Conservation (phyloP, 2,797 vertebrate genomes). For the Bovichtus variegatus region DNA sequence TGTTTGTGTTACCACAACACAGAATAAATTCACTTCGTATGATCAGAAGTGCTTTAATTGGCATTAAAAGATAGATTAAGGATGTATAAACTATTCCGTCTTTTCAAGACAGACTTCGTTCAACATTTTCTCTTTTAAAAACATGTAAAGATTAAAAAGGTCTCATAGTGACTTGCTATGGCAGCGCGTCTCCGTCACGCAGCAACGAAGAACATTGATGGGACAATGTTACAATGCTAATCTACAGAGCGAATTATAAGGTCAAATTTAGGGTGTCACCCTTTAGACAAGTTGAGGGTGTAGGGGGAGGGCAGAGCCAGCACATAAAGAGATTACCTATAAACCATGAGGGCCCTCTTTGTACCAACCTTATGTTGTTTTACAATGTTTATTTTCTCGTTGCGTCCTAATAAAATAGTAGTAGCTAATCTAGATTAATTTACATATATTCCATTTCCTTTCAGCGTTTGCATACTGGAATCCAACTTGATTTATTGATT, state of each 20-base stretch:
- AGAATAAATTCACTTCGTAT: neutral
- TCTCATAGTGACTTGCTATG: neutral
- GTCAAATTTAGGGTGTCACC: slow-evolving; percentile 54
- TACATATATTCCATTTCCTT: neutral
- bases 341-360: slow-evolving; percentile 3
- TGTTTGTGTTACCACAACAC: neutral
- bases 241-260: slow-evolving; percentile 46
- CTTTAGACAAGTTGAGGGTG: slow-evolving; percentile 26
- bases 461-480: neutral
- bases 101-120: neutral
- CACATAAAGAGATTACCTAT: slow-evolving; percentile 41
- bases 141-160: slow-evolving; percentile 17
- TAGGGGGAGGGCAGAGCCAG: slow-evolving; percentile 1
- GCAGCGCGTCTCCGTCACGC: neutral
- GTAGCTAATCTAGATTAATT: neutral
- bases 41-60: neutral
- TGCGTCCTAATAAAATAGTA: neutral
- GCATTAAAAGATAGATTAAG: neutral
- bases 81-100: neutral
- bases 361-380: neutral
- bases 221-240: slow-evolving; percentile 41
- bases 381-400: neutral
- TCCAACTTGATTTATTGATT: neutral
- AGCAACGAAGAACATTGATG: neutral
- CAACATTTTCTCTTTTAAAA: neutral